A percentile compares a stretch with the other conserved stretches of the same genome.
Conservation (phyloP, 2,888 invertebrate genomes). For the Euzetes globulus region DNA sequence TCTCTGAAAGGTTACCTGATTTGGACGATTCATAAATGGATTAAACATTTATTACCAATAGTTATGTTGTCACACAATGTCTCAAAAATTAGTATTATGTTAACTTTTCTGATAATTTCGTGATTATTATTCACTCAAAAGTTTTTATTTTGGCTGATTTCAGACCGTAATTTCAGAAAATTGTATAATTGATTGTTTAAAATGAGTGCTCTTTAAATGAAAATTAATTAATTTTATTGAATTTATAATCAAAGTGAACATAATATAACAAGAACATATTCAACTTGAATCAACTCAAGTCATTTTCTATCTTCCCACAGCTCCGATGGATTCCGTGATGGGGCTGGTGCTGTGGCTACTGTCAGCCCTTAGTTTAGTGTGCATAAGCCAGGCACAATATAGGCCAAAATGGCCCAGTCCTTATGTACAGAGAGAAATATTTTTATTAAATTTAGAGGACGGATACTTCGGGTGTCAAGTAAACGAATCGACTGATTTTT, state of each 20-base stretch:
- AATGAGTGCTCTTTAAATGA: too few species aligned
- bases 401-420: slow-evolving; percentile 40
- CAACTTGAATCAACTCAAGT: not conserved
- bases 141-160: too few species aligned
- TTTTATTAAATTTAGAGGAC: slow-evolving; percentile 93
- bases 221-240: too few species aligned
- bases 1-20: slow-evolving; percentile 22
- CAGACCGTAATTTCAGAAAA: too few species aligned
- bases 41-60: not conserved
- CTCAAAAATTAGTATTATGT: not conserved
- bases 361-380: not conserved
- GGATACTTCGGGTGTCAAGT: slow-evolving; percentile 96
- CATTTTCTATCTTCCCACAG: not conserved
- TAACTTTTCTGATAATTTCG: not conserved
- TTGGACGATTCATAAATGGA: slow-evolving; percentile 22
- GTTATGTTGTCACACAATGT: not conserved
- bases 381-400: slow-evolving; percentile 39
- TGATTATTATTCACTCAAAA: not conserved
- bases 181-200: too few species aligned
- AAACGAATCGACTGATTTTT: slow-evolving; percentile 87
- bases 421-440: slow-evolving; percentile 63
- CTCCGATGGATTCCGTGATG: slow-evolving; percentile 12
- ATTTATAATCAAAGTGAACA: not conserved
- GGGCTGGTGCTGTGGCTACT: slow-evolving; percentile 22
- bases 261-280: too few species aligned